Base-by-base conservation (phyloP, 1,140 invertebrate species). In the Ostrea edulis region DNA sequence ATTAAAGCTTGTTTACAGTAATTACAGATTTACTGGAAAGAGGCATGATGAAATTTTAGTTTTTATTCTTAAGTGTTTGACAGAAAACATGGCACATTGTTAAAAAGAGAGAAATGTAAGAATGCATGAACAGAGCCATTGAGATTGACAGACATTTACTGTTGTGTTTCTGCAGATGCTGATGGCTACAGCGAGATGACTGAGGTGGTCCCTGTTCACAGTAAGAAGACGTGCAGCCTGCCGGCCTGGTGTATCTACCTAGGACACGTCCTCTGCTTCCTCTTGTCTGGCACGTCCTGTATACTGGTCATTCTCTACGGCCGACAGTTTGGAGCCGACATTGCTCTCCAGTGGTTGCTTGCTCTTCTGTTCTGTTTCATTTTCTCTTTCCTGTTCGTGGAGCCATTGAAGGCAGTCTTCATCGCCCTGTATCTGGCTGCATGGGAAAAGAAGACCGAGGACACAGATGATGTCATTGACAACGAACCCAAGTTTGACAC, bases 211-310 rank as follows among this genome's bases (percentile, higher is more conserved):
- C 51, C 68, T 52, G 53, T n/a, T 0, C 25, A 52, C 14, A 84
- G 52, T 85, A 90, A 87, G 84, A 86, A 54, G 14, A 62, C 87
- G n/a, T 93, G 92, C 86, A 88, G 87, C 2, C 86, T 95, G 77
- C 94, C 94, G 8, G 87, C 89, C 8, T 94, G 93, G 93, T 94
- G 90, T 90, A 90, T 92, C 29, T 92, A 93, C 82, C 55, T 95
- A 2, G 93, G 87, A 1, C 93, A 94, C 87, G 86, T 90, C 4
- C 82, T 94, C 17, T 93, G 93, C 65, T 65, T 92, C 22, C 71
- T 88, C 2, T 86, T 93, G 5, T 90, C 88, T 54, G 84, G 89
- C 0, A 86, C 93, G 7, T 93, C 92, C n/a, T 81, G 93, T 55
- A 90, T 93, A 58, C 84, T 94, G n/a, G 90, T 94, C 0, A 88